phyloP scores from a whole-genome alignment of 2,888 invertebrate genomes.

The Hemithea aestivaria region DNA sequence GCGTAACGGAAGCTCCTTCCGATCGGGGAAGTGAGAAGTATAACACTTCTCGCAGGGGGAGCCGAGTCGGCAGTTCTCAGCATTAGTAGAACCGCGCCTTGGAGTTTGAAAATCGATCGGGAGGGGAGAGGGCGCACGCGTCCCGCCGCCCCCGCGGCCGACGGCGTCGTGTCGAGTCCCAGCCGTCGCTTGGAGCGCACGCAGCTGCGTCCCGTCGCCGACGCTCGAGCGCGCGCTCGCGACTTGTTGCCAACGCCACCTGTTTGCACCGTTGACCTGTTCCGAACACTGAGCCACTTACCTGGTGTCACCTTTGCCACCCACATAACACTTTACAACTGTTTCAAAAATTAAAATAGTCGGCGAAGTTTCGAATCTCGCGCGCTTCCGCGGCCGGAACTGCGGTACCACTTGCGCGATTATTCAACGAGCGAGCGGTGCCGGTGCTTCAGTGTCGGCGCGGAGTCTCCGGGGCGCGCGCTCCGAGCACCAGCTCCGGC shows the following conservation, averaged over 20 bases:
- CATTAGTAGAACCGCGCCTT: slow-evolving; percentile 67
- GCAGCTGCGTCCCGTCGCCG: slow-evolving; percentile 51
- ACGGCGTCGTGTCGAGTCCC: slow-evolving; percentile 52
- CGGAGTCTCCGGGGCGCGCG: neutral
- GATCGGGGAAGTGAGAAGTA: slow-evolving; percentile 47
- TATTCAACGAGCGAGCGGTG: slow-evolving; percentile 6
- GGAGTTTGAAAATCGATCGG: slow-evolving; percentile 70
- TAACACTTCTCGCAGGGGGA: too few relatives aligned
- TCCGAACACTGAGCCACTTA: slow-evolving; percentile 3
- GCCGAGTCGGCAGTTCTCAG: slow-evolving; percentile 53
- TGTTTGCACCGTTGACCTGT: slow-evolving; percentile 61
- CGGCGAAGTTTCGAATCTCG: slow-evolving; percentile 13
- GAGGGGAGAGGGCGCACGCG: slow-evolving; percentile 46
- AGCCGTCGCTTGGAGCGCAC: slow-evolving; percentile 58
- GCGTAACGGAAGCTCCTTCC: slow-evolving; percentile 33
- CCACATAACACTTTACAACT: neutral
- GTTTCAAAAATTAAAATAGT: too few relatives aligned
- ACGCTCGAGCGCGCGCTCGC: slow-evolving; percentile 38
- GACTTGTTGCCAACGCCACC: slow-evolving; percentile 73
- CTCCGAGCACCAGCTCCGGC: too few relatives aligned
- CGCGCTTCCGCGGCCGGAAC: slow-evolving; percentile 13
- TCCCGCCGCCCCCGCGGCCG: too few relatives aligned
- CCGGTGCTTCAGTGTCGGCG: neutral
- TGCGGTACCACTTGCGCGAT: slow-evolving; percentile 6
- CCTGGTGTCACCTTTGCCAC: too few relatives aligned